Conservation (phyloP, 2,113 vertebrate species). For the Dissostichus mawsoni region DNA sequence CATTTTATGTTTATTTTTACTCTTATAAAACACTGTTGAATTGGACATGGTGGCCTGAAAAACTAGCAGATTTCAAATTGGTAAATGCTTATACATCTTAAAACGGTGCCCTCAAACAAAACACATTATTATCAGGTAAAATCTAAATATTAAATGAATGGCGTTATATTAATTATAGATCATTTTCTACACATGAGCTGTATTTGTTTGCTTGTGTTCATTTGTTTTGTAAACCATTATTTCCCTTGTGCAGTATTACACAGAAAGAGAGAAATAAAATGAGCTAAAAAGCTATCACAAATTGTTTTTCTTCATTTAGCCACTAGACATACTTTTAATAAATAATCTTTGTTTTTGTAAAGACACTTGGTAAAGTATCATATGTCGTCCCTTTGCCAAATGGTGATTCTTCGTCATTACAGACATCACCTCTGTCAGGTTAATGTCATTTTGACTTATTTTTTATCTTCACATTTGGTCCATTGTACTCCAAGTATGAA, state of each 20-base stretch:
- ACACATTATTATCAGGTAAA: slow-evolving; percentile 11
- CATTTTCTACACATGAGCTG: slow-evolving; percentile 29
- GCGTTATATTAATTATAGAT: slow-evolving; percentile 1
- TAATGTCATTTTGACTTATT: slow-evolving; percentile 57
- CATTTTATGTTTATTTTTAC: slow-evolving; percentile 40
- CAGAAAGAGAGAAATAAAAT: slow-evolving; percentile 80
- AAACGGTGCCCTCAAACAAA: slow-evolving; percentile 21
- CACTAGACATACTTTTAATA: slow-evolving; percentile 98
- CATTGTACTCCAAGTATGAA: slow-evolving; percentile 69
- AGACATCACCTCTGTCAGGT: slow-evolving; percentile 61
- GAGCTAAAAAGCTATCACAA: slow-evolving; percentile 93
- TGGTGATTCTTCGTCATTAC: slow-evolving; percentile 59
- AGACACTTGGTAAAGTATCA: slow-evolving; percentile 98
- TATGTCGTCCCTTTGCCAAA: slow-evolving; percentile 89
- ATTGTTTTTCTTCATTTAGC: slow-evolving; percentile 95
- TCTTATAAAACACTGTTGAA: slow-evolving; percentile 1
- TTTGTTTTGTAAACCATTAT: slow-evolving; percentile 76
- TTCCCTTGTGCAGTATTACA: slow-evolving; percentile 77
- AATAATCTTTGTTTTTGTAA: slow-evolving; percentile 99
- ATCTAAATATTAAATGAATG: slow-evolving; percentile 8
- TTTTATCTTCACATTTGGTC: slow-evolving; percentile 61
- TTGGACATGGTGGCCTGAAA: slow-evolving; percentile 11
- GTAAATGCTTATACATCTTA: slow-evolving; percentile 23
- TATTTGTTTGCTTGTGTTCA: slow-evolving; percentile 31
- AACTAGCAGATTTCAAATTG: background rate